Evolutionary conservation across 2,888 invertebrate genomes (phyloP).

Genomic region (Platynereis dumerilii): DNA sequence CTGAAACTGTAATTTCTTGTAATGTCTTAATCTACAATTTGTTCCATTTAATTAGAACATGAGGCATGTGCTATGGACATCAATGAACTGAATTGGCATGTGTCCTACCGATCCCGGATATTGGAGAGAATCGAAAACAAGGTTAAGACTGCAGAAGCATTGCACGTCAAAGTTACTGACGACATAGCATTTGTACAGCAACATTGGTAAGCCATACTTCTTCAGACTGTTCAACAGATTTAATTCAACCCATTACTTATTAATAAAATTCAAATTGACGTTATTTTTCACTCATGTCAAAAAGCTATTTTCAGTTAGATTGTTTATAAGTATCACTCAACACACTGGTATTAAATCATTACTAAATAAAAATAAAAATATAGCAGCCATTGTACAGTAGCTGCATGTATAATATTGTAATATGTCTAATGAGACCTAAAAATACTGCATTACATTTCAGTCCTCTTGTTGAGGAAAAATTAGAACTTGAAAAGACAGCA

Average conservation of each 20-base stretch:
- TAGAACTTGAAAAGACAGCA: constrained; percentile 56
- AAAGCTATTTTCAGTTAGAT: no score
- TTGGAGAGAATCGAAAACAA: constrained; percentile 48
- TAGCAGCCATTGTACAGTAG: no score
- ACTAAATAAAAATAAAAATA: not conserved
- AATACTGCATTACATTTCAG: constrained; percentile 37
- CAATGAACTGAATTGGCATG: constrained; percentile 61
- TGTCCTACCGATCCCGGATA: constrained; percentile 50
- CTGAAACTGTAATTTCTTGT: no score
- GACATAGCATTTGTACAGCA: constrained; percentile 59
- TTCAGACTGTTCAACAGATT: not conserved
- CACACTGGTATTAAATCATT: not conserved
- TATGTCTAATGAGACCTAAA: no score
- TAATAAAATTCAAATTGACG: no score
- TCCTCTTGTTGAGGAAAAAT: constrained; percentile 60
- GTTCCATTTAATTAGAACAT: no score
- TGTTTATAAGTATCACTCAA: not conserved
- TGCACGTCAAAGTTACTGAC: constrained; percentile 55
- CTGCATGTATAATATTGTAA: no score
- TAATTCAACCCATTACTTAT: no score
- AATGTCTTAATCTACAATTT: no score
- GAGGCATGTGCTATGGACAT: constrained; percentile 59
- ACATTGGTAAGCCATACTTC: constrained; percentile 46
- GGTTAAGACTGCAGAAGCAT: constrained; percentile 48
- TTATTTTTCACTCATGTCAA: no score